Evolutionary conservation across 2,797 vertebrate species (phyloP), one percentile per base, ranked within the genome.

Genomic region (Florisuga fusca): DNA sequence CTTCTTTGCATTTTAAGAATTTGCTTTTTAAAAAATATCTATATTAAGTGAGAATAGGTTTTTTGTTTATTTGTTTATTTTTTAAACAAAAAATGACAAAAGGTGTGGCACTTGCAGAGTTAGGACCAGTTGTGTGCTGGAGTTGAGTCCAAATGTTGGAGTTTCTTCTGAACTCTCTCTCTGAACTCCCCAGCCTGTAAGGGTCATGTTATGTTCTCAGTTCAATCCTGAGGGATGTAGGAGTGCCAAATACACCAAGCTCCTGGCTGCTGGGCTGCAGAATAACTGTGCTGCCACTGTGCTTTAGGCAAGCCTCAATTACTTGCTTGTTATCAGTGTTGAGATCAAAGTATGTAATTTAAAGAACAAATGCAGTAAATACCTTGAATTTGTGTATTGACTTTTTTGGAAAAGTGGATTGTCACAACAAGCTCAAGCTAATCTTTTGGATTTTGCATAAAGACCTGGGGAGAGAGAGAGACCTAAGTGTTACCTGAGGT

Each of bases 261-360:
- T 85, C 50, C 68, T 2, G 3, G 48, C 29, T 85, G 50, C 68
- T 2, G 3, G 1, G 82, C 85, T 85, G 58, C 58, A 58, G 31
- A 81, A 62, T 5, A 18, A 18, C 34, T 41, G 4, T 5, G 11
- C 58, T 63, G 83, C 75, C 31, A 5, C 50, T 51, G 50, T 7
- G 78, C 86, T 93, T 23, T 20, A 78, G 89, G 94, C 84, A 46
- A 89, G 45, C 82, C 87, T 29, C 75, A 38, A 25, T 87, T 50
- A 66, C 82, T 64, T 11, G 48, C 68, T 45, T 59, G 76, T 88
- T 93, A 86, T 90, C 89, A 12, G 82, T 29, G 55, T 13, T 8
- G 82, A 90, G 93, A 96, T 95, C 95, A 96, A 94, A 96, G 94
- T 25, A 8, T 75, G 43, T 54, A 31, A 55, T 80, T 87, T 50